A percentile compares a stretch with the other conserved stretches of the same genome.
Conservation (phyloP, 92 coral and sea anemone genomes). For the Galaxea fascicularis region DNA sequence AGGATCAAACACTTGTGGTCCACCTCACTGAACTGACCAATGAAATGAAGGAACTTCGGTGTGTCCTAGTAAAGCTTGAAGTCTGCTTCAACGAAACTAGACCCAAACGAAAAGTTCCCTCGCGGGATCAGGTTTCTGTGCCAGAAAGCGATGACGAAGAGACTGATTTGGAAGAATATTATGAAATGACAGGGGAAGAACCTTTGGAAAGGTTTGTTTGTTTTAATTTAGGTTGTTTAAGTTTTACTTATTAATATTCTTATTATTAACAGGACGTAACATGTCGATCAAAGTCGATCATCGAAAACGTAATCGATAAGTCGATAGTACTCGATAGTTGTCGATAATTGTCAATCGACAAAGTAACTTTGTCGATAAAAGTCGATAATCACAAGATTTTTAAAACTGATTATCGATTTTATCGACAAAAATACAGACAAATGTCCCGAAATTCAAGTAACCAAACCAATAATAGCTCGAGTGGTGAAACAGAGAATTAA, state of each 20-base stretch:
- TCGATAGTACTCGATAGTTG: neutral
- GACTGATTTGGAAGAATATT: slow-evolving; percentile 84
- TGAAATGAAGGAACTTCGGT: slow-evolving; percentile 84
- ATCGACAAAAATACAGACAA: too few species aligned
- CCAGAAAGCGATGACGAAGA: slow-evolving; percentile 52
- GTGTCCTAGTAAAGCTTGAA: slow-evolving; percentile 64
- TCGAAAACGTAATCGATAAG: too few species aligned
- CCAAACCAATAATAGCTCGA: too few species aligned
- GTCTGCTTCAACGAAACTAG: slow-evolving; percentile 3
- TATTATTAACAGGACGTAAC: too few species aligned
- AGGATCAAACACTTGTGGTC: slow-evolving; percentile 74
- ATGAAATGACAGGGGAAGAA: slow-evolving; percentile 81
- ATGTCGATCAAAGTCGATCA: too few species aligned
- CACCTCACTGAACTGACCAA: slow-evolving; percentile 69
- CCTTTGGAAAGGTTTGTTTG: slow-evolving; percentile 31
- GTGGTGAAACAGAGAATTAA: too few species aligned
- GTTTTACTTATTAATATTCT: neutral
- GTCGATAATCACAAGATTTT: too few species aligned
- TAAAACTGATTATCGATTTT: too few species aligned
- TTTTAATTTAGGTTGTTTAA: neutral
- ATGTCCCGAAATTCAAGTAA: too few species aligned
- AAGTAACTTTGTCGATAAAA: too few species aligned
- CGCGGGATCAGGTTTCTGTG: neutral
- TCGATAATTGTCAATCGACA: too few species aligned
- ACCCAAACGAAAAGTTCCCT: slow-evolving; percentile 15